Percentiles rank a stretch among this genome's conserved stretches.
phyloP scores from a whole-genome alignment of 1,140 invertebrate genomes.

The Apis mellifera region Amel_HAv3.1 CM009943.2:5364501-5365000 shows the following conservation, averaged over 20 bases:
- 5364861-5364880: not conserved
- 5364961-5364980: not conserved
- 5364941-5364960: slow-evolving; percentile 5
- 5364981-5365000: slow-evolving; percentile 23
- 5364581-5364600: slow-evolving; percentile 78
- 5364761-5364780: not conserved
- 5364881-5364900: not conserved
- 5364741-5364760: slow-evolving; percentile 54
- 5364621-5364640: slow-evolving; percentile 75
- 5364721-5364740: slow-evolving; percentile 39
- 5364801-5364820: not conserved
- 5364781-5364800: slow-evolving; percentile 11
- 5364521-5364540: slow-evolving; percentile 78
- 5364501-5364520: slow-evolving; percentile 66
- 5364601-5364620: slow-evolving; percentile 79
- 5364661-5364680: slow-evolving; percentile 29
- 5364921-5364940: not conserved
- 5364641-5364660: slow-evolving; percentile 69
- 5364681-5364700: not conserved
- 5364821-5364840: not conserved
- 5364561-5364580: slow-evolving; percentile 80
- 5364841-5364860: not conserved
- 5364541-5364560: slow-evolving; percentile 76
- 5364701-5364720: slow-evolving; percentile 2
- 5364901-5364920: not conserved